phyloP scores from a whole-genome alignment of 1,140 invertebrate species.

The Myzus persicae region DNA sequence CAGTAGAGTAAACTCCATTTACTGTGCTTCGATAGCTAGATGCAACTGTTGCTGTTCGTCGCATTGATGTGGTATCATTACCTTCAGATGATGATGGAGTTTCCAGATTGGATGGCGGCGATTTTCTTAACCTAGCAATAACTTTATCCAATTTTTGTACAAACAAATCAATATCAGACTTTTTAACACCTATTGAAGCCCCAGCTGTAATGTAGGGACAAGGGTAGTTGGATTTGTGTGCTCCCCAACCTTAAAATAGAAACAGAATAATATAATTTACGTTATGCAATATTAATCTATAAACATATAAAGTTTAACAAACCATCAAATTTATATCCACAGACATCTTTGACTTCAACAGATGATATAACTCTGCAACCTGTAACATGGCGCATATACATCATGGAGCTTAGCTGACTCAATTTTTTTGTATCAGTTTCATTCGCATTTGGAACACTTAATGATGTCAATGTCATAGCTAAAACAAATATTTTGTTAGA shows the following conservation, averaged over 20 bases:
- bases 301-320: background rate
- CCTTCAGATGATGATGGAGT: conserved; percentile 66
- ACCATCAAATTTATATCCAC: conserved; percentile 71
- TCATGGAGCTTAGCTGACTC: conserved; percentile 75
- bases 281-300: background rate
- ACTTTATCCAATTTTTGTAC: conserved; percentile 72
- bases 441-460: conserved; percentile 61
- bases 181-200: conserved; percentile 75
- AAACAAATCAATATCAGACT: conserved; percentile 74
- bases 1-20: conserved; percentile 61
- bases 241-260: conserved; percentile 71
- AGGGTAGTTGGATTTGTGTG: conserved; percentile 72
- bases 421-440: conserved; percentile 66
- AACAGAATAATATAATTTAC: conserved; percentile 22
- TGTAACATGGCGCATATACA: conserved; percentile 77
- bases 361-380: conserved; percentile 73
- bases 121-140: conserved; percentile 67
- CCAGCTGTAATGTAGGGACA: conserved; percentile 76
- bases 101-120: conserved; percentile 64
- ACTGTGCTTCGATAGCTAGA: conserved; percentile 58
- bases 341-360: conserved; percentile 69
- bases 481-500: conserved; percentile 55
- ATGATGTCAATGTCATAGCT: conserved; percentile 65
- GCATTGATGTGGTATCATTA: conserved; percentile 61
- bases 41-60: conserved; percentile 59